Evolutionary conservation across 2,888 invertebrate species (phyloP), one percentile per base, ranked within the genome.

Genomic region (Leucophora obtusa): DNA sequence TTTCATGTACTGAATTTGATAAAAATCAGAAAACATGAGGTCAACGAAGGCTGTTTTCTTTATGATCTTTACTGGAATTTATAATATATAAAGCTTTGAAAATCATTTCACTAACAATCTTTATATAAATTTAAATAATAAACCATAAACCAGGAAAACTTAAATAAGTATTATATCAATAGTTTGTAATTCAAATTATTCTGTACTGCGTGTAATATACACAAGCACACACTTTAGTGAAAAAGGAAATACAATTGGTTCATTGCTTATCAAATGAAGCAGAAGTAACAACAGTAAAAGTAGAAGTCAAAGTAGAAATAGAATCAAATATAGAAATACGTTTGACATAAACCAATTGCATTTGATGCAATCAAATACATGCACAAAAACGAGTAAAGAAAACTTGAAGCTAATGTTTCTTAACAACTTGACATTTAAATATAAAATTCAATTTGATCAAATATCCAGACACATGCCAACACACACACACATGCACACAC

Each of bases 181-280:
- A 66, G 71, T 28, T 24, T 15, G 60, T 50, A 71, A 60, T n/a
- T 53, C 4, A 43, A 43, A 5, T 43, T 43, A 38, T 28, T 86
- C 86, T 28, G 6, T 87, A 85, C 84, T 84, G 85, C 84, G 82
- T 85, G 83, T 85, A 85, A 84, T 83, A 85, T 85, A 85, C 84
- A 43, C 14, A 66, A 28, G 51, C 43, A 28, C 8, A 15, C 24
- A 72, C 66, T 71, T 60, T 65, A 68, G 35, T 72, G 47, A 60
- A 60, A 72, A 50, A 60, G 81, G 62, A 81, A 77, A 66, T 77
- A 70, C 73, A 77, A 66, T 81, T 81, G 81, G 60, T 81, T 81
- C 81, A 81, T 77, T 81, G 81, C 77, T 77, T 66, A 77, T 77
- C 81, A 81, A 81, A 81, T 81, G 81, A 77, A 81, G 81, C 81